These are phyloP conservation scores for Ranitomeya variabilis DNA, from an alignment of 2,113 vertebrate species.

Conservation along the genomic window DNA sequence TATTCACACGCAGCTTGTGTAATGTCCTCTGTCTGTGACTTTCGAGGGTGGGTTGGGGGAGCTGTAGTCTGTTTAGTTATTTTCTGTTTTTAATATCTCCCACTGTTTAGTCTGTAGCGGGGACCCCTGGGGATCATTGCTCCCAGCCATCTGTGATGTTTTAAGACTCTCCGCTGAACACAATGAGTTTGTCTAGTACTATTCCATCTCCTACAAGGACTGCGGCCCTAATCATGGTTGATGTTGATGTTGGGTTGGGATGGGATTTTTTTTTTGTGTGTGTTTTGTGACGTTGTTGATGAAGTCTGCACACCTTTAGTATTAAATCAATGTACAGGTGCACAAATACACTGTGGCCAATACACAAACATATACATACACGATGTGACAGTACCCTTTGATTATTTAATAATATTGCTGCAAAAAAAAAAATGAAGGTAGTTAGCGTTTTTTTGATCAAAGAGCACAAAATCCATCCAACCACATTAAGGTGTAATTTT, in stretches of 20 bases:
- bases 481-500: too few relatives aligned
- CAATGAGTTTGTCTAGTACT: constrained; percentile 43
- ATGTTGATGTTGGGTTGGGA: neutral
- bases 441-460: too few relatives aligned
- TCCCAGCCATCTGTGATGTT: constrained; percentile 46
- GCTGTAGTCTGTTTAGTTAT: constrained; percentile 30
- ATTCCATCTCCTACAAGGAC: constrained; percentile 28
- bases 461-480: too few relatives aligned
- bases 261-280: neutral
- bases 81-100: constrained; percentile 34
- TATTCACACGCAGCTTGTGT: neutral
- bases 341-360: too few relatives aligned
- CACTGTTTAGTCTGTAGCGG: constrained; percentile 49
- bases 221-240: neutral
- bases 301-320: too few relatives aligned
- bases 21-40: neutral
- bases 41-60: neutral
- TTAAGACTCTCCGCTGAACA: constrained; percentile 2
- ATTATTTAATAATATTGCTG: too few relatives aligned
- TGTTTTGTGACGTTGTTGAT: neutral
- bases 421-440: too few relatives aligned
- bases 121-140: constrained; percentile 39
- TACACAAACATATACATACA: too few relatives aligned
- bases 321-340: too few relatives aligned
- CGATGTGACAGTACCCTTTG: too few relatives aligned